Conservation (phyloP, 2,797 vertebrate species). For the Sebastes minor region DNA sequence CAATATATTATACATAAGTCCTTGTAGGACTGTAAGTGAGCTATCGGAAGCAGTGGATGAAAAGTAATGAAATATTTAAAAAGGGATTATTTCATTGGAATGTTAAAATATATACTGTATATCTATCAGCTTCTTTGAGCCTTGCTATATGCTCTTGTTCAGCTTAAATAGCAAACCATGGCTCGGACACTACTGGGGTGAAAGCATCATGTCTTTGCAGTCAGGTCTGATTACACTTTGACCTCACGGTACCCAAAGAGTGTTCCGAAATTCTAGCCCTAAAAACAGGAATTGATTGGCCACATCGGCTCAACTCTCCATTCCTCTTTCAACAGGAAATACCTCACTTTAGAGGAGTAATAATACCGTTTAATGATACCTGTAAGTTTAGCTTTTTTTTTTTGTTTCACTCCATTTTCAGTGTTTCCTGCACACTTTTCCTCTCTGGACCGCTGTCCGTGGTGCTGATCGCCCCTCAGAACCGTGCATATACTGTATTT, state of each 20-base stretch:
- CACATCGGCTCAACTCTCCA: background rate
- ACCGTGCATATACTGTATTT: background rate
- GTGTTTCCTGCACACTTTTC: background rate
- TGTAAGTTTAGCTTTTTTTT: background rate
- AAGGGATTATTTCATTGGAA: background rate
- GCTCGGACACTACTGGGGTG: background rate
- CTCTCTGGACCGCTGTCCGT: conserved; percentile 26
- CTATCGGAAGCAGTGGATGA: background rate
- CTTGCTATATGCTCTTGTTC: background rate
- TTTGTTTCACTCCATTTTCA: background rate
- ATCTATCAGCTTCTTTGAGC: background rate
- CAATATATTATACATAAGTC: conserved; percentile 10
- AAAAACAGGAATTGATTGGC: background rate
- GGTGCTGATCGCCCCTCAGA: conserved; percentile 38
- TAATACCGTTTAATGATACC: background rate
- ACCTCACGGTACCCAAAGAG: background rate
- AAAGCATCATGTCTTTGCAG: background rate
- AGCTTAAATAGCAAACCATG: conserved; percentile 1
- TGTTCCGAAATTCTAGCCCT: background rate
- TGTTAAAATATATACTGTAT: background rate
- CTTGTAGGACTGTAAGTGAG: conserved; percentile 5
- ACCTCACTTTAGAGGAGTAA: background rate
- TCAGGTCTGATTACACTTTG: background rate
- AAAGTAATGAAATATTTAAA: conserved; percentile 25
- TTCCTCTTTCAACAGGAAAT: background rate